Evolutionary conservation across 1,140 invertebrate genomes (phyloP).

Genomic region (Dysdera silvatica): DNA sequence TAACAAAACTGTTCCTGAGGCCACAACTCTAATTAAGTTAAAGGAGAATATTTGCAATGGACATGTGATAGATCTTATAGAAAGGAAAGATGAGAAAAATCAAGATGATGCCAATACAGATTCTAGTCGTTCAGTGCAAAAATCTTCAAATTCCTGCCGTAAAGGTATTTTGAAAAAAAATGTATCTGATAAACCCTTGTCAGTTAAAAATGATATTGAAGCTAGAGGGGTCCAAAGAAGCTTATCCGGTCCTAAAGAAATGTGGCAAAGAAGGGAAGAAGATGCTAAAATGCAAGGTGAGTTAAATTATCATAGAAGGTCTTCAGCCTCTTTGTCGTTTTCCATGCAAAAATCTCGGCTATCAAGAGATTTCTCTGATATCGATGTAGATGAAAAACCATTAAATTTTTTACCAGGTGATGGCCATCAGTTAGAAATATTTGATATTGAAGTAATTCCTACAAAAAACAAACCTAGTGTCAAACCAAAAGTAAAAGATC

Average conservation of each 20-base stretch:
- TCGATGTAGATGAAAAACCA: too few species aligned
- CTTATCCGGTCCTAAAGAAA: slow-evolving; percentile 4
- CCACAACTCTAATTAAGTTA: background rate
- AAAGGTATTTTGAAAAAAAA: slow-evolving; percentile 12
- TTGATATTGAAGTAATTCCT: background rate
- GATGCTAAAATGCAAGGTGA: background rate
- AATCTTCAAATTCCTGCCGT: background rate
- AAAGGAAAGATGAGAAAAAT: too few species aligned
- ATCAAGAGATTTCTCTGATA: too few species aligned
- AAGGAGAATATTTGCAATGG: too few species aligned
- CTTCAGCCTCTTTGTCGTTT: background rate
- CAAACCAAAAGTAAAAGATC: background rate
- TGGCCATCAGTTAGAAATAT: background rate
- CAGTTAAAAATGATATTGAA: background rate
- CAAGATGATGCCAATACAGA: too few species aligned
- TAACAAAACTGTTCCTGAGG: background rate
- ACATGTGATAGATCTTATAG: too few species aligned
- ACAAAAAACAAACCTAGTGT: background rate
- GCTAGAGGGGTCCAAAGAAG: background rate
- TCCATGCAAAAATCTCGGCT: background rate
- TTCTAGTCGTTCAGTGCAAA: background rate
- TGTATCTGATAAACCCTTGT: background rate
- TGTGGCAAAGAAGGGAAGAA: background rate
- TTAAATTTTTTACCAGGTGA: too few species aligned
- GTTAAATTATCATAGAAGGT: background rate